A percentile compares a stretch with the other conserved stretches of the same genome.
phyloP scores from a whole-genome alignment of 2,888 invertebrate genomes.

The Drosophila stalkeri region DNA sequence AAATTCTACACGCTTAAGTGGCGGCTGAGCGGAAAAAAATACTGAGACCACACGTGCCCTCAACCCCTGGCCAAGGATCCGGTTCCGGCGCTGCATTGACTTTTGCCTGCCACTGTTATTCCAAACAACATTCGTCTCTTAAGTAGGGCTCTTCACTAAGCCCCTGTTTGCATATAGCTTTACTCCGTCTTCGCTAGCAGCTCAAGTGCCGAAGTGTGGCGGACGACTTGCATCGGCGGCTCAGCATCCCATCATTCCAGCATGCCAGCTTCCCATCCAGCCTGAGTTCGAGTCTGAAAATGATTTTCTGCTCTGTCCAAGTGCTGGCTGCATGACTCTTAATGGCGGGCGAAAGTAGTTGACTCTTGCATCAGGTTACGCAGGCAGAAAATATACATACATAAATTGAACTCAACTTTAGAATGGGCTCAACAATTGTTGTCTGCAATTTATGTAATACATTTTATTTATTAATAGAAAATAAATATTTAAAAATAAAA shows the following conservation, averaged over 20 bases:
- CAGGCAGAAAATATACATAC: background rate
- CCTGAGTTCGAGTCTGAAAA: background rate
- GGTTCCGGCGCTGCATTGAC: conserved; percentile 67
- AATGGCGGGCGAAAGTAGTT: conserved; percentile 3
- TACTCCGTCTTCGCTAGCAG: conserved; percentile 19
- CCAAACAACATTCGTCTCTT: conserved; percentile 50
- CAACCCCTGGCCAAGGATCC: conserved; percentile 36
- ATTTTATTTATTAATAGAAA: background rate
- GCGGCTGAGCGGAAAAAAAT: conserved; percentile 38
- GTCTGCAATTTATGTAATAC: background rate
- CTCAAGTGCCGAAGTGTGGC: conserved; percentile 42
- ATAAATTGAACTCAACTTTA: background rate
- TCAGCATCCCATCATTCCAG: background rate
- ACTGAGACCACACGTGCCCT: conserved; percentile 62
- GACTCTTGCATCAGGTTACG: conserved; percentile 21
- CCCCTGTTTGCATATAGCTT: conserved; percentile 66
- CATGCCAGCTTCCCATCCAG: background rate
- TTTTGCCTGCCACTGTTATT: conserved; percentile 64
- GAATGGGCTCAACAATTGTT: background rate
- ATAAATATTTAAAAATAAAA: too few relatives aligned
- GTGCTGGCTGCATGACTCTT: conserved; percentile 3
- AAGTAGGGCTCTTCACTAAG: conserved; percentile 71
- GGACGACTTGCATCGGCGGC: conserved; percentile 24
- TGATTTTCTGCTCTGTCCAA: conserved; percentile 11
- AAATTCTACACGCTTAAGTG: conserved; percentile 75